These are phyloP conservation scores for Periphyllus acericola DNA, from an alignment of 2,888 invertebrate species.

Conservation along the genomic window DNA sequence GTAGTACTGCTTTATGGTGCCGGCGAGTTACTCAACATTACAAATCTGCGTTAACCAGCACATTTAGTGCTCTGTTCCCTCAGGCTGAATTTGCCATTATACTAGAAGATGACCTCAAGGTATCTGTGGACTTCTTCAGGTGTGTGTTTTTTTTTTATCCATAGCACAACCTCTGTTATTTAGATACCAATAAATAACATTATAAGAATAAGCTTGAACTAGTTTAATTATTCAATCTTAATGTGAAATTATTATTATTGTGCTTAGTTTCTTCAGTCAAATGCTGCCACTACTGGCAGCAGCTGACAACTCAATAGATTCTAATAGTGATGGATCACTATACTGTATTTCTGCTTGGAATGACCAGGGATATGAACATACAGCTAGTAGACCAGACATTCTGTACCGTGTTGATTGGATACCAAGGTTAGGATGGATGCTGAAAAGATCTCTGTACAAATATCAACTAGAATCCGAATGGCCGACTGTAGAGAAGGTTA, in stretches of 20 bases:
- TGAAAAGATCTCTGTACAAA: constrained; percentile 71
- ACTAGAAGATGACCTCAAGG: constrained; percentile 72
- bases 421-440: constrained; percentile 73
- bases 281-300: constrained; percentile 69
- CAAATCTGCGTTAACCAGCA: constrained; percentile 72
- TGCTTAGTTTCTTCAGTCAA: constrained; percentile 71
- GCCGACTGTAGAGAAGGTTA: constrained; percentile 72
- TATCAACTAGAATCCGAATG: constrained; percentile 72
- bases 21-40: constrained; percentile 72
- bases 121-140: constrained; percentile 72
- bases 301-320: constrained; percentile 66
- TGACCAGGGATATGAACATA: constrained; percentile 73
- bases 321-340: constrained; percentile 66
- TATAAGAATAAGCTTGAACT: background rate
- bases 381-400: constrained; percentile 70
- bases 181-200: background rate
- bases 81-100: constrained; percentile 71
- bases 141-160: constrained; percentile 64
- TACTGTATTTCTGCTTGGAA: constrained; percentile 74
- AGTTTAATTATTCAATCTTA: background rate
- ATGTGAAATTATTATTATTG: constrained; percentile 27
- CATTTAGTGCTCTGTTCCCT: constrained; percentile 70
- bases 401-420: constrained; percentile 72
- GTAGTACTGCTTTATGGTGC: background rate
- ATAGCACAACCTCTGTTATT: background rate